These are phyloP conservation scores for Brachionus asplanchnoidis DNA, from an alignment of 1,140 invertebrate species.

Conservation along the genomic window DNA sequence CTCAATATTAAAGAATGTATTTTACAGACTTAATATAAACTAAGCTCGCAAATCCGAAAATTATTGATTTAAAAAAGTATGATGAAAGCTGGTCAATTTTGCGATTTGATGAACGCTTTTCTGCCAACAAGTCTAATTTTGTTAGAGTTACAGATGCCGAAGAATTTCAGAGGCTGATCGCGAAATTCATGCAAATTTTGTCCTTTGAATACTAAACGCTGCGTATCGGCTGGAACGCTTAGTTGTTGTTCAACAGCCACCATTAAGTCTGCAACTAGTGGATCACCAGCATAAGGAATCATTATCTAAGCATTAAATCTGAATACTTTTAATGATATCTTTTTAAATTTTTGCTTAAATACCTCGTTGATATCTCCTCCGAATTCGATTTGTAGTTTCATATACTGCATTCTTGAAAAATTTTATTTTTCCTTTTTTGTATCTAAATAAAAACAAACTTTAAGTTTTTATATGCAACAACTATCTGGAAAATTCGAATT, in stretches of 20 bases:
- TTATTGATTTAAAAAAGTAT: background rate
- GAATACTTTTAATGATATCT: background rate
- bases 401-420: background rate
- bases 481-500: background rate
- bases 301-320: background rate
- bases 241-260: conserved; percentile 37
- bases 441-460: background rate
- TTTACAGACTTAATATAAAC: background rate
- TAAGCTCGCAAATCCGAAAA: background rate
- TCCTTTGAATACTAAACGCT: conserved; percentile 26
- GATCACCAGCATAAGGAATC: conserved; percentile 30
- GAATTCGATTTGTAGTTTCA: conserved; percentile 39
- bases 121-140: conserved; percentile 30
- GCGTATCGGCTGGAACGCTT: conserved; percentile 9
- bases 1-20: too few species aligned
- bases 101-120: conserved; percentile 22
- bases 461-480: background rate
- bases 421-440: background rate
- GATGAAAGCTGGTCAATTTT: background rate
- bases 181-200: conserved; percentile 24
- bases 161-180: background rate
- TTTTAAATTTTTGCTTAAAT: background rate
- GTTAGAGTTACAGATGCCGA: conserved; percentile 23
- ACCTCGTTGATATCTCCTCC: conserved; percentile 35
- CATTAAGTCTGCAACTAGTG: conserved; percentile 36